Percentiles rank a stretch among this genome's conserved stretches.
Conservation (phyloP, 2,888 invertebrate genomes). For the Chirona hameri region DNA sequence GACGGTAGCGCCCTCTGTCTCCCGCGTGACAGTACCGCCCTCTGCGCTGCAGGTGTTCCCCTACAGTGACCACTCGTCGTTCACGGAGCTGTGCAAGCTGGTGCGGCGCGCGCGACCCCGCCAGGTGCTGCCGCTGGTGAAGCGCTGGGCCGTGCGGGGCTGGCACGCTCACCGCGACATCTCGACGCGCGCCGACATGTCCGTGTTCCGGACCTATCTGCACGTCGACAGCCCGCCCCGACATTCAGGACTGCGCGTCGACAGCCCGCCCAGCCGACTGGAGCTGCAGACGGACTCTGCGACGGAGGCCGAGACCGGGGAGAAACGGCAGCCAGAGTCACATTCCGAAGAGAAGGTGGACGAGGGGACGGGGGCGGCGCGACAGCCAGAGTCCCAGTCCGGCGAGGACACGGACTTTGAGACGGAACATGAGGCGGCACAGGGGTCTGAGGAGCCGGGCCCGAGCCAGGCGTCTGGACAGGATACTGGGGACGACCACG, state of each 20-base stretch:
- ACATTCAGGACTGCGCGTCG: too few species aligned
- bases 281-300: neutral
- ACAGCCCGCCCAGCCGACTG: neutral
- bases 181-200: neutral
- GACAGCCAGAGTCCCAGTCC: neutral
- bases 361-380: neutral
- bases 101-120: neutral
- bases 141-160: neutral
- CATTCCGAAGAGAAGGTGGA: too few species aligned
- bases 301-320: neutral
- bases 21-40: too few species aligned
- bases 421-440: too few species aligned
- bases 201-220: conserved; percentile 24
- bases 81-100: neutral
- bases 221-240: too few species aligned
- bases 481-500: too few species aligned
- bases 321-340: too few species aligned
- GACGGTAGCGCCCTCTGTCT: too few species aligned
- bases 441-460: too few species aligned
- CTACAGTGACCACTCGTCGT: conserved; percentile 7
- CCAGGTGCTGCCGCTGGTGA: conserved; percentile 9
- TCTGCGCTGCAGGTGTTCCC: conserved; percentile 1
- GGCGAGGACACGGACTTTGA: too few species aligned
- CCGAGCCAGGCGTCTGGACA: too few species aligned
- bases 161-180: neutral